Conservation (phyloP, 2,888 invertebrate genomes). For the Anticlea derivata region DNA sequence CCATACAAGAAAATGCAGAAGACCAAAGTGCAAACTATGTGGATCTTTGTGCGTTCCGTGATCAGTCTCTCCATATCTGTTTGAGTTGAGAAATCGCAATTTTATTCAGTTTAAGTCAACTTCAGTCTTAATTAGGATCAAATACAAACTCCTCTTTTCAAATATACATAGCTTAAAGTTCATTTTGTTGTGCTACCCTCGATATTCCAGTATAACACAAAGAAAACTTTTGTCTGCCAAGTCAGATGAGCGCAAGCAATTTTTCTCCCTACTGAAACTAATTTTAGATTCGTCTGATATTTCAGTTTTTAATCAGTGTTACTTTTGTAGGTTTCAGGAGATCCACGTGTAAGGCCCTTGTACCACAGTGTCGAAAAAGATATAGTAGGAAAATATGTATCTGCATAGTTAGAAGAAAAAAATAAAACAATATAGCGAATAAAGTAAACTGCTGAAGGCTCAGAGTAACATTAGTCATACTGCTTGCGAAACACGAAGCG, state of each 20-base stretch:
- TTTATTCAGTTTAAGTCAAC: too few relatives aligned
- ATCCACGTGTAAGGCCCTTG: too few relatives aligned
- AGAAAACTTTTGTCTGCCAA: slow-evolving; percentile 2
- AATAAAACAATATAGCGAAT: too few relatives aligned
- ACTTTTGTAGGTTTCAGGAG: too few relatives aligned
- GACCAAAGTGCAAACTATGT: too few relatives aligned
- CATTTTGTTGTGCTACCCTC: slow-evolving; percentile 6
- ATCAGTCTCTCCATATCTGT: too few relatives aligned
- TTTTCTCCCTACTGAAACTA: slow-evolving; percentile 1
- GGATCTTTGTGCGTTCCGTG: too few relatives aligned
- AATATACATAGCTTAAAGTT: slow-evolving; percentile 7
- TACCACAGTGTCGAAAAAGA: too few relatives aligned
- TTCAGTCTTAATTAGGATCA: not conserved
- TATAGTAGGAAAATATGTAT: too few relatives aligned
- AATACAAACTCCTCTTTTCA: not conserved
- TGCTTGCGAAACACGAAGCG: slow-evolving; percentile 35
- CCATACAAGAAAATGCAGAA: too few relatives aligned
- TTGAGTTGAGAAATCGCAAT: too few relatives aligned
- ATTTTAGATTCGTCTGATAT: not conserved
- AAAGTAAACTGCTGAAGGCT: not conserved
- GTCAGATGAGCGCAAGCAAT: not conserved
- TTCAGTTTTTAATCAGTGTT: not conserved
- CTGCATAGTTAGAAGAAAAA: too few relatives aligned
- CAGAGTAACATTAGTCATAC: slow-evolving; percentile 4
- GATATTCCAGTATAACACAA: slow-evolving; percentile 5